Evolutionary conservation across 2,113 vertebrate genomes (phyloP), one percentile per base, ranked within the genome.

Genomic region (Henicopernis longicauda): DNA sequence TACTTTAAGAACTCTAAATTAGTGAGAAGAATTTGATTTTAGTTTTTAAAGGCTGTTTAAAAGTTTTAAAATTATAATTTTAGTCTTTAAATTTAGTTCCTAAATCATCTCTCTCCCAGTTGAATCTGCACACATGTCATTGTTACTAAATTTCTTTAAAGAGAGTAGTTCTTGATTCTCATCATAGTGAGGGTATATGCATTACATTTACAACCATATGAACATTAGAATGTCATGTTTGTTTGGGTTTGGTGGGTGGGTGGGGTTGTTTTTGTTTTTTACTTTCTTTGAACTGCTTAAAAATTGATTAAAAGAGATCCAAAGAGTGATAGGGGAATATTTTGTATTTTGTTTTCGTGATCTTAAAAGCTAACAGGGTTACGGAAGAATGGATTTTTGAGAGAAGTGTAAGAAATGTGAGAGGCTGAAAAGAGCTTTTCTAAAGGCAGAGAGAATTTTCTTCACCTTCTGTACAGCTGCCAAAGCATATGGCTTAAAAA

Each of bases 381-480:
- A n/a, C 0, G 1, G 44, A 45, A n/a, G 57, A 77, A 63, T 5
- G 18, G 42, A 36, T 82, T 87, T 91, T 76, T 69, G 29, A 89
- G 67, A 83, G 45, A 13, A 27, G 34, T 3, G 13, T 58, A 45
- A 89, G 62, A 49, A 71, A 58, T 58, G 57, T 65, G 81, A 80
- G 89, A 93, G 72, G 32, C 69, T 72, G 77, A 57, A 59, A 92
- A 87, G 66, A 91, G 66, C 66, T 93, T 91, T 87, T 89, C 20
- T n/a, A 54, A 72, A 66, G n/a, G 45, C 76, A 63, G 55, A 25
- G 70, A 69, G 52, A 32, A 58, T 73, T 93, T 90, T 95, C 54
- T 80, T 95, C 86, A 94, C 84, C 42, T 88, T 87, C 78, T 96
- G 89, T 78, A 73, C 49, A 62, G 69, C 91, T 95, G 87, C 91